These are phyloP conservation scores for Girardia tigrina DNA, from an alignment of 2,888 invertebrate species.

Conservation along the genomic window DNA sequence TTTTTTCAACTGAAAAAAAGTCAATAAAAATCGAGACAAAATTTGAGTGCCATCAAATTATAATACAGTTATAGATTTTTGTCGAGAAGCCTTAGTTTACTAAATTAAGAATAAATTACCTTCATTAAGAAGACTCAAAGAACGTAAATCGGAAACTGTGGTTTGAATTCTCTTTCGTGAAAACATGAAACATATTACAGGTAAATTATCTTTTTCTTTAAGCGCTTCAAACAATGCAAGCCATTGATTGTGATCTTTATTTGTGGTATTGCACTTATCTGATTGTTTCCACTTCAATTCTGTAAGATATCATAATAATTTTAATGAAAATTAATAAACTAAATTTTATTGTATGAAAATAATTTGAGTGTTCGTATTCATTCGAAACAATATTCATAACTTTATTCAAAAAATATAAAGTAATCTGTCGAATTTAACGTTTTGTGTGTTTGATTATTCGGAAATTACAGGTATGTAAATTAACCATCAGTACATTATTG, in stretches of 20 bases:
- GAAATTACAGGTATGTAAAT: no score
- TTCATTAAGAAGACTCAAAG: slow-evolving; percentile 39
- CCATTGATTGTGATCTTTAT: slow-evolving; percentile 58
- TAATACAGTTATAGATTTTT: no score
- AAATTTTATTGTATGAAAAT: no score
- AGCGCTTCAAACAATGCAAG: slow-evolving; percentile 62
- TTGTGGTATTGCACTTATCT: background rate
- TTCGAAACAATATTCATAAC: no score
- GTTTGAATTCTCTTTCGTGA: slow-evolving; percentile 68
- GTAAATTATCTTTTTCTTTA: slow-evolving; percentile 66
- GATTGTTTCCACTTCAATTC: background rate
- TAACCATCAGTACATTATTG: no score
- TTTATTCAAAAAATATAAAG: no score
- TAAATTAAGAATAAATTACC: background rate
- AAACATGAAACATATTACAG: slow-evolving; percentile 81
- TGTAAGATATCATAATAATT: no score
- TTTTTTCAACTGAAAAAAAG: slow-evolving; percentile 21
- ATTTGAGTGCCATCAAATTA: background rate
- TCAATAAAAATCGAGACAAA: background rate
- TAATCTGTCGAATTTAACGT: no score
- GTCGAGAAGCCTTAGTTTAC: background rate
- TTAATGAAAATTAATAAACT: no score
- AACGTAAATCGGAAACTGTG: slow-evolving; percentile 56
- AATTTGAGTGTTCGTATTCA: no score
- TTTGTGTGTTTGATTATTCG: no score